These are phyloP conservation scores for Dipodomys stephensi DNA, from an alignment of 2,113 vertebrate species.

Conservation along the genomic window DNA sequence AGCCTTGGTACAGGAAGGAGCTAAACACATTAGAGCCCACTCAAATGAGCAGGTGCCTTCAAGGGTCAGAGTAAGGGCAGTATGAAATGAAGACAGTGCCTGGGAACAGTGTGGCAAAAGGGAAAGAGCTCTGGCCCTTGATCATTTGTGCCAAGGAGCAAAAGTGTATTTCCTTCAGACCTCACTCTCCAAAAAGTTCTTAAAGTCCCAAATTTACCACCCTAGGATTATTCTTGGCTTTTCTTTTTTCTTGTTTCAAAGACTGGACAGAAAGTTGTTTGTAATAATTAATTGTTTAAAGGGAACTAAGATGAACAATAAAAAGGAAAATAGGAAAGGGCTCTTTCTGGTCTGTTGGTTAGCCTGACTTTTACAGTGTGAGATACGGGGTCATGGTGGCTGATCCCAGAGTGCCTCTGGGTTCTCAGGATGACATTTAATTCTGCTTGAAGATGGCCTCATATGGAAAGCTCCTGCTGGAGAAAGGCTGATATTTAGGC, in stretches of 20 bases:
- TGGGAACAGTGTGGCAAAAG: not conserved
- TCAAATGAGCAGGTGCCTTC: not conserved
- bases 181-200: not conserved
- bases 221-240: not conserved
- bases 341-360: not conserved
- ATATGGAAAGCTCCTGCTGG: not conserved
- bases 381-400: not conserved
- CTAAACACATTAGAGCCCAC: not conserved
- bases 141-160: not conserved
- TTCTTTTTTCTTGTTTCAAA: not conserved
- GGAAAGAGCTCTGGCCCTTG: not conserved
- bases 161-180: not conserved
- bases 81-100: not conserved
- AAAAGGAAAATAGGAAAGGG: not conserved
- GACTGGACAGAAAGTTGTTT: not conserved
- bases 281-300: constrained; percentile 15
- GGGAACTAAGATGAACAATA: not conserved
- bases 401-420: not conserved
- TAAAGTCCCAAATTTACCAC: not conserved
- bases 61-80: too few species aligned
- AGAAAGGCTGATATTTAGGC: not conserved
- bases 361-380: constrained; percentile 46
- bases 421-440: constrained; percentile 36
- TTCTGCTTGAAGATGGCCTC: not conserved
- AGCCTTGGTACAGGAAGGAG: not conserved